Base-by-base conservation (phyloP, 1,140 invertebrate species). In the Bilobella aurantiaca region DNA sequence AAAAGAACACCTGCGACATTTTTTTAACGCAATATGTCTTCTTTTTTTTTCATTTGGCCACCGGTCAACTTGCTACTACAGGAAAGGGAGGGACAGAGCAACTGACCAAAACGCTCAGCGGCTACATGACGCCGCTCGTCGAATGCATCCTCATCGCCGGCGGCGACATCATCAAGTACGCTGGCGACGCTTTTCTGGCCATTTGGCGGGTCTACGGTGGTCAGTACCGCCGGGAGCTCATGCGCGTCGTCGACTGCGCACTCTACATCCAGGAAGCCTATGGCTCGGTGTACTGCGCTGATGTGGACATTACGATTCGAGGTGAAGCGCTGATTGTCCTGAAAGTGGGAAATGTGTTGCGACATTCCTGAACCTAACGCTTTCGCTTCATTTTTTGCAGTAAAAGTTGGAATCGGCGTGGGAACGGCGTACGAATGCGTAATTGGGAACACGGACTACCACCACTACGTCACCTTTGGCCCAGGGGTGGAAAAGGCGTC, bases 101-200 rank as follows among this genome's bases (percentile, higher is more conserved):
- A 56, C 42, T 73, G 23, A 73, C 71, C 3, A 73, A 70, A 63
- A 69, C 71, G 0, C 32, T 73, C 1, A 30, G 60, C 16, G 61
- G 63, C 57, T 73, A 66, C 59, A 69, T 73, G 31, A 62, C 61
- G 27, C 71, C 68, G 16, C 37, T 73, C 23, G 62, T 47, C 2
- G 71, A 73, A 65, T 69, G 63, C 31, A 70, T 73, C 57, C 28
- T 73, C 0, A 27, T 30, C 28, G 63, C 61, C 2, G 66, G 62
- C 1, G 71, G 71, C 0, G 71, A 73, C 53, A 73, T 73, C 21
- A 67, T 73, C 25, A 69, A 73, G 56, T 73, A 67, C 47, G 71
- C 71, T 28, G 71, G 71, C 3, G 71, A 73, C 58, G 71, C 71
- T n/a, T 66, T 73, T 32, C 37, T 73, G 1, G 70, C 71, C 14